phyloP scores from a whole-genome alignment of 2,797 vertebrate genomes.

The Oryzias sinensis region DNA sequence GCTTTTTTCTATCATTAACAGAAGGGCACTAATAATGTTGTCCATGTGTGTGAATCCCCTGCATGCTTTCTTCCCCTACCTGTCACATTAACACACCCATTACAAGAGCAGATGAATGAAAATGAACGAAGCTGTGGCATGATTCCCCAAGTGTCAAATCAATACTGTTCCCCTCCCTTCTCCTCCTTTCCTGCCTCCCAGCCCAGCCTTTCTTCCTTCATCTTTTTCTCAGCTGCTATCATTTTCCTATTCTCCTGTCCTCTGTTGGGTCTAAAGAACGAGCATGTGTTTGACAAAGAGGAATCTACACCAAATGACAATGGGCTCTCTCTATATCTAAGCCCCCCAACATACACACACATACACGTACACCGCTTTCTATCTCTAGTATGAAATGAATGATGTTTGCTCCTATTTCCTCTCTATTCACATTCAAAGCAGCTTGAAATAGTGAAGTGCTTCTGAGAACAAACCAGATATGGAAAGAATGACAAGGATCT shows the following conservation, averaged over 20 bases:
- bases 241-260: conserved; percentile 70
- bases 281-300: conserved; percentile 73
- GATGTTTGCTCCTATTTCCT: conserved; percentile 58
- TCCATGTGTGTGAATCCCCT: conserved; percentile 31
- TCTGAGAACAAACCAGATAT: conserved; percentile 53
- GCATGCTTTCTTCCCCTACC: conserved; percentile 57
- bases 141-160: conserved; percentile 76
- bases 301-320: conserved; percentile 74
- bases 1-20: too few relatives aligned
- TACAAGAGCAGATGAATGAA: conserved; percentile 78
- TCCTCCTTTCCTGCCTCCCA: conserved; percentile 41
- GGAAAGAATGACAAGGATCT: conserved; percentile 53
- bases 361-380: conserved; percentile 7
- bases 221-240: conserved; percentile 60
- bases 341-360: not conserved
- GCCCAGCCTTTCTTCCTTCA: conserved; percentile 47
- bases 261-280: conserved; percentile 70
- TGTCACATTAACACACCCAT: conserved; percentile 76
- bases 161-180: conserved; percentile 66
- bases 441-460: conserved; percentile 64
- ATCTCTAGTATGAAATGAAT: conserved; percentile 60
- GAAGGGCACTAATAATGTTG: too few relatives aligned
- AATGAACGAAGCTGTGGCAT: conserved; percentile 75
- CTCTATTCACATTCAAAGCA: conserved; percentile 73
- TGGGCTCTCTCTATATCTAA: conserved; percentile 50